A percentile compares a stretch with the other conserved stretches of the same genome.
phyloP scores from a whole-genome alignment of 2,888 invertebrate species.

The Sphaerophoria taeniata region DNA sequence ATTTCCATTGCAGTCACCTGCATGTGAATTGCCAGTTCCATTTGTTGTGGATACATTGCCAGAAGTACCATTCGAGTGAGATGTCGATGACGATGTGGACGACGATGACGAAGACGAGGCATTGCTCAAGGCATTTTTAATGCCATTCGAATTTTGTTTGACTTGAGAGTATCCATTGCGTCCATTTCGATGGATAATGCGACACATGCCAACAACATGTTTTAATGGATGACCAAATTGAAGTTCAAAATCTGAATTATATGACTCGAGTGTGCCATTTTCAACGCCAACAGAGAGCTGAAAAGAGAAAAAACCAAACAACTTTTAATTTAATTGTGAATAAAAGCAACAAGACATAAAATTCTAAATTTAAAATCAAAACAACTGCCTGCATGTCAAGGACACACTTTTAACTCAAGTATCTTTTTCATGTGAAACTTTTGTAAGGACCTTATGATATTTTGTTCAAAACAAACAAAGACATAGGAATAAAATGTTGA shows the following conservation, averaged over 20 bases:
- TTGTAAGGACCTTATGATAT: not conserved
- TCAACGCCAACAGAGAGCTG: slow-evolving; percentile 90
- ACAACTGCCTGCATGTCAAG: slow-evolving; percentile 40
- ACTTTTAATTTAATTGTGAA: not conserved
- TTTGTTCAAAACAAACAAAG: slow-evolving; percentile 30
- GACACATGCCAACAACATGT: slow-evolving; percentile 85
- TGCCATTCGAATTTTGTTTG: slow-evolving; percentile 76
- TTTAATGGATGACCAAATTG: slow-evolving; percentile 87
- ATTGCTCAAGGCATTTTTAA: slow-evolving; percentile 58
- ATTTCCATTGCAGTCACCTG: slow-evolving; percentile 52
- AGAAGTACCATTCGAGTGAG: slow-evolving; percentile 37
- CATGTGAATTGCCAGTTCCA: slow-evolving; percentile 41
- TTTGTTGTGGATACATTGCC: slow-evolving; percentile 42
- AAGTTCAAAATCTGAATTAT: slow-evolving; percentile 88
- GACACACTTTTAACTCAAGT: slow-evolving; percentile 9
- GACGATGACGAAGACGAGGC: slow-evolving; percentile 59
- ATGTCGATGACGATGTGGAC: slow-evolving; percentile 52
- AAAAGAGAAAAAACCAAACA: slow-evolving; percentile 77
- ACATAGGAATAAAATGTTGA: slow-evolving; percentile 20
- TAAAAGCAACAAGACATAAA: not conserved
- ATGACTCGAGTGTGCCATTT: slow-evolving; percentile 87
- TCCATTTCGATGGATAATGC: slow-evolving; percentile 80
- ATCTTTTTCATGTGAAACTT: slow-evolving; percentile 8
- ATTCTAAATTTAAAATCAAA: not conserved
- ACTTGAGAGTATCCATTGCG: slow-evolving; percentile 81